Evolutionary conservation across 2,797 vertebrate genomes (phyloP), one percentile per base, ranked within the genome.

Genomic region (Chiroxiphia lanceolata): DNA sequence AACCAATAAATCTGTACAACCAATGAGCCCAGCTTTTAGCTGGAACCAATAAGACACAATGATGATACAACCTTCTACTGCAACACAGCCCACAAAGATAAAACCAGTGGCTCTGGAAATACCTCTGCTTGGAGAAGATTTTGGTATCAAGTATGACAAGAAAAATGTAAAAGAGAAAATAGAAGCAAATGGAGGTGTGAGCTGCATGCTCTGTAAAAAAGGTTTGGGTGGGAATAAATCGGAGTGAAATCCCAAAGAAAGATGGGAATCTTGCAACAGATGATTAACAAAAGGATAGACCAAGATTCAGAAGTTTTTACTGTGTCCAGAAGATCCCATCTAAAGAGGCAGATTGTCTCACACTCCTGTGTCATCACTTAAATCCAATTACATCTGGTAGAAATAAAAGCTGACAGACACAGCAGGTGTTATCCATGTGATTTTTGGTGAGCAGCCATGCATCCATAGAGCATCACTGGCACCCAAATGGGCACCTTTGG

Each of bases 351-450:
- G 94, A 85, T 80, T 90, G 77, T 44, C 87, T 93, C 71, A 8
- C 29, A 44, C 33, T 92, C 74, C 79, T 89, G 69, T 94, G 42
- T 36, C 64, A 80, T 64, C 48, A 22, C 81, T 90, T 67, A 38
- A 93, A 91, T 80, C 83, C 83, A 85, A 36, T 84, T 90, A 86
- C 88, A 92, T 82, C 91, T 96, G 90, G 94, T 57, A 65, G 94
- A 89, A 87, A 64, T 80, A 77, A 93, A 88, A 93, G 63, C 93
- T 94, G 95, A 74, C 87, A 91, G 91, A 84, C 83, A 57, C 77
- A 86, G 93, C 91, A 94, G 95, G 95, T 94, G 94, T 91, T 59
- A 71, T 4, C 82, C 44, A 8, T 27, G 92, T 11, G 6, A 23
- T 21, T 89, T 91, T 79, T 91, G 93, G 93, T 72, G 78, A 56